These are phyloP conservation scores for Trogon surrucura DNA, from an alignment of 2,113 vertebrate genomes.

Conservation along the genomic window DNA sequence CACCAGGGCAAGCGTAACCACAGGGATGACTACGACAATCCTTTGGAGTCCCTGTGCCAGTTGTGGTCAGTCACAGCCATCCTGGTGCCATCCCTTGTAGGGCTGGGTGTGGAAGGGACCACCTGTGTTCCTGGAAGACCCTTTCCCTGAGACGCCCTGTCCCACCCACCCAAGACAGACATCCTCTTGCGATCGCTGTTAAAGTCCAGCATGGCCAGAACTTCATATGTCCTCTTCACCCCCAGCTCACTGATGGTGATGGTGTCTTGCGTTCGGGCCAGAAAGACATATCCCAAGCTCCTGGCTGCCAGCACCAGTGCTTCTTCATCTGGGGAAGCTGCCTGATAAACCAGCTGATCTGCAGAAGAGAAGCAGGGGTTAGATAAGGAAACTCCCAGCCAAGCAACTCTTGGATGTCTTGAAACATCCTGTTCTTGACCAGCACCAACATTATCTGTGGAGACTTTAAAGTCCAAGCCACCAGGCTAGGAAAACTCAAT, in stretches of 20 bases:
- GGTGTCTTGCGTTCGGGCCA: conserved; percentile 85
- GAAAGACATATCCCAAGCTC: conserved; percentile 88
- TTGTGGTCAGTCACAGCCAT: fast-evolving
- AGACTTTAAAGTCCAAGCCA: background rate
- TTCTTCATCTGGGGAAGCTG: conserved; percentile 92
- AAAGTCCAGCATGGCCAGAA: conserved; percentile 92
- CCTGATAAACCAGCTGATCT: conserved; percentile 88
- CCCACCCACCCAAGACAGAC: conserved; percentile 89
- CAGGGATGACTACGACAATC: background rate
- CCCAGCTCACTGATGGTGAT: conserved; percentile 87
- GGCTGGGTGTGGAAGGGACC: background rate
- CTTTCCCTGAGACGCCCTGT: background rate
- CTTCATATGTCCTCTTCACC: conserved; percentile 75
- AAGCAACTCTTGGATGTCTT: background rate
- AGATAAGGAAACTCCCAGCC: background rate
- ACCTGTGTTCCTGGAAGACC: fast-evolving
- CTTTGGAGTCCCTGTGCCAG: background rate
- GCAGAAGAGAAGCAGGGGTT: background rate
- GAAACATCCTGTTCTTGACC: background rate
- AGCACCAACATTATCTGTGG: background rate
- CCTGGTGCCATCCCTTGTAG: background rate
- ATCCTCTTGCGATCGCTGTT: conserved; percentile 91
- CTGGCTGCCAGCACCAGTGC: conserved; percentile 87
- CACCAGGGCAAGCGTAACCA: background rate
- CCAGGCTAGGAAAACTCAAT: background rate